Evolutionary conservation across 2,113 vertebrate species (phyloP), one percentile per base, ranked within the genome.

Genomic region (Xyliphius kryptos): DNA sequence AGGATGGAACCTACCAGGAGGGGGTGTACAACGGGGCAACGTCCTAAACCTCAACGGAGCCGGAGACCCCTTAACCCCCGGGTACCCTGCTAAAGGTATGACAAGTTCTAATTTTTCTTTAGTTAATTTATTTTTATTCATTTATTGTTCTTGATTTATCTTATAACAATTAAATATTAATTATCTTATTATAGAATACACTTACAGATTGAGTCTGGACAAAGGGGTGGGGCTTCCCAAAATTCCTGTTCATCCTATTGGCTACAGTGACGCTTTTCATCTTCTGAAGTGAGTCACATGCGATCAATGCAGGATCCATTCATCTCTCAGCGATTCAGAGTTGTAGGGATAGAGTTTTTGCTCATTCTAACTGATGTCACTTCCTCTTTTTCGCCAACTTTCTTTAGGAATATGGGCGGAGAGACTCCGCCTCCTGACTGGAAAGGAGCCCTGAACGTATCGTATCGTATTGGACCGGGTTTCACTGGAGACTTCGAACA

Each of bases 1-100:
- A 3, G 95, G 95, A 55, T 98, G 96, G 96, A 98, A 95, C 70
- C 87, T 98, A 38, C 96, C 96, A 2, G 88, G 87, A 5, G 76
- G 84, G 57, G 93, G 84, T 61, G 96, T 41, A 15, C 96, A 98
- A 68, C 89, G 95, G 69, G 96, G 96, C 9, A 98, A 98, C 48
- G 91, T 98, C 1, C 84, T 98, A 52, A 95, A 91, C 22, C 71
- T 95, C 50, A 92, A 98, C 1, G 95, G 95, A 19, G 92, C 93
- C 1, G 95, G 94, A 66, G 96, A 98, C 20, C 93, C 95, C 0
- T 88, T 98, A 1, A 98, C 96, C 13, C 94, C 96, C 9, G 94
- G 95, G 2, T 98, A 98, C 72, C 96, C 96, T 3, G 95, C 96
- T 9, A n/a, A n/a, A n/a, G n/a, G n/a, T n/a, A n/a, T n/a, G n/a